These are phyloP conservation scores for Aphidius gifuensis DNA, from an alignment of 1,140 invertebrate genomes.

Conservation along the genomic window DNA sequence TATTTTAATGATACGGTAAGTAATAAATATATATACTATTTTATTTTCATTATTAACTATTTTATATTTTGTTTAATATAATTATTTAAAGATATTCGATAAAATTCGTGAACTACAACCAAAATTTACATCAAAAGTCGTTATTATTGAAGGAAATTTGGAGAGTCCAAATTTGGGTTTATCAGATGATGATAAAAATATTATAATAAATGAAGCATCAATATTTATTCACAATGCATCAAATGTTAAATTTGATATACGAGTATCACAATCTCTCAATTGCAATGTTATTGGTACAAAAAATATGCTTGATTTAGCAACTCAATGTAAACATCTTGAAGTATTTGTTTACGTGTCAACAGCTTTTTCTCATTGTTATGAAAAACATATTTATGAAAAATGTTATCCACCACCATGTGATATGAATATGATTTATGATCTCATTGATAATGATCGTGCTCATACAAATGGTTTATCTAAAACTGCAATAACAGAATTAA, in stretches of 20 bases:
- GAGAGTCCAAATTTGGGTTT: conserved; percentile 67
- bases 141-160: conserved; percentile 67
- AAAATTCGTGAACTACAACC: conserved; percentile 50
- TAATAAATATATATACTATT: background rate
- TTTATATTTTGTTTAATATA: too few species aligned
- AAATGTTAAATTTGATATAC: conserved; percentile 84
- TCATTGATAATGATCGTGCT: conserved; percentile 38
- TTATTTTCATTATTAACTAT: background rate
- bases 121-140: conserved; percentile 60
- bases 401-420: conserved; percentile 53
- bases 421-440: conserved; percentile 50
- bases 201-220: conserved; percentile 59
- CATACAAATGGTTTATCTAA: conserved; percentile 32
- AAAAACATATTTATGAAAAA: conserved; percentile 55
- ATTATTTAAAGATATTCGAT: conserved; percentile 57
- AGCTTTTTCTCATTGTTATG: conserved; percentile 46
- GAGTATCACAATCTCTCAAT: conserved; percentile 63
- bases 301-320: conserved; percentile 62
- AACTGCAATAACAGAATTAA: conserved; percentile 41
- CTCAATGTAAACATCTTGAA: conserved; percentile 57
- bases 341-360: conserved; percentile 39
- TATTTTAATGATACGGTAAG: conserved; percentile 38
- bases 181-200: conserved; percentile 59
- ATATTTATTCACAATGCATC: conserved; percentile 88
- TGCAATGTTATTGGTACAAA: conserved; percentile 65